Base-by-base conservation (phyloP, 2,888 invertebrate species). In the Helleia helle region DNA sequence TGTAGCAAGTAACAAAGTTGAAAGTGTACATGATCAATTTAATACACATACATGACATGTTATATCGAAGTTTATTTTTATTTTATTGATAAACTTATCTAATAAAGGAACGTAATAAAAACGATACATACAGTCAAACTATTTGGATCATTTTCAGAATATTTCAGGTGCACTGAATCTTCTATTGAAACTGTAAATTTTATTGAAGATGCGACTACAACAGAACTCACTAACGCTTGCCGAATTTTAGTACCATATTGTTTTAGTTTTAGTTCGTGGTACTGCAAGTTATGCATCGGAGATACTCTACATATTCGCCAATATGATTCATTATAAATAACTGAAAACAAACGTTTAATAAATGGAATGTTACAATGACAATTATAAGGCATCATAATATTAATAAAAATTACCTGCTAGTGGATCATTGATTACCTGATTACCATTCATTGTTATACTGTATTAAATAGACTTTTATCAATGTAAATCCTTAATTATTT, bases 241-340 rank as follows among this genome's bases (percentile, higher is more conserved):
- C 71, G 70, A 26, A 84, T 65, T 61, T 76, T 81, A 0, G 72
- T 55, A 1, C 73, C 71, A 57, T 81, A 85, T 45, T 77, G 74
- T 48, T 85, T 86, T 5, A 84, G 47, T 56, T 73, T 83, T 1
- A 79, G 50, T 18, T 61, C 50, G 49, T 48, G 53, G 41, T 75
- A 77, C 26, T 68, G 57, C 36, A 85, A 62, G 43, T 75, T 71
- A 43, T 65, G 61, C 39, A 86, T 50, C 3, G 83, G 81, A 4
- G 86, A 80, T 1, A 84, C 73, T 50, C 63, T 71, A 49, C 56
- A 62, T 18, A 83, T 13, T 34, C 66, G 62, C 84, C 84, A 84
- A 27, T 63, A 59, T 0, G 69, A 65, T 61, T 83, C 80, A 46
- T 76, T 75, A 47, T 74, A 81, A 43, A 83, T 77, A 5, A 61